phyloP scores from a whole-genome alignment of 2,113 vertebrate genomes.

The Anas platyrhynchos region DNA sequence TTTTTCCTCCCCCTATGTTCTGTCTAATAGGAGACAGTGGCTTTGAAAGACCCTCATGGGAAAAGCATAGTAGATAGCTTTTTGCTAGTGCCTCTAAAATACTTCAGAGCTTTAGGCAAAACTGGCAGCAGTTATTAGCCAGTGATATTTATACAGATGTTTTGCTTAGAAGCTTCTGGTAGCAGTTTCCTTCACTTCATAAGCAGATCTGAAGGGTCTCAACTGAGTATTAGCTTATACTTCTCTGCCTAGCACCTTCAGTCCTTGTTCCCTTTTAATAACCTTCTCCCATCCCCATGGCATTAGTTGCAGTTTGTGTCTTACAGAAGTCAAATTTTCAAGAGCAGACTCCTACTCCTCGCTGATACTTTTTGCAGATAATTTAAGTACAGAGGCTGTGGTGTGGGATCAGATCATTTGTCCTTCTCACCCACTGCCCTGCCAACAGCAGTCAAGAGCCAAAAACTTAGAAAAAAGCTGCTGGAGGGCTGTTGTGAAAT shows the following conservation, averaged over 20 bases:
- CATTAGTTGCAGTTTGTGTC: not conserved
- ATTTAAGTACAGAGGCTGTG: rapidly evolving
- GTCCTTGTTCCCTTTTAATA: not conserved
- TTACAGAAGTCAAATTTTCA: not conserved
- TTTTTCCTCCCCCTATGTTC: not conserved
- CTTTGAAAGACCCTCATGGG: not conserved
- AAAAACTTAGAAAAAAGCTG: not conserved
- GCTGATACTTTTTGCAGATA: not conserved
- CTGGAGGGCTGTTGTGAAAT: not conserved
- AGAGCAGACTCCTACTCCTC: not conserved
- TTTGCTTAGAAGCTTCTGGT: slow-evolving; percentile 2
- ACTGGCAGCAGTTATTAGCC: not conserved
- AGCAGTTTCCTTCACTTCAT: not conserved
- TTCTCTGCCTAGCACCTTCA: not conserved
- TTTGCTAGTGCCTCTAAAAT: not conserved
- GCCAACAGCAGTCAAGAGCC: not conserved
- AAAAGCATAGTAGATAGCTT: not conserved
- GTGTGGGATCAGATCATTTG: not conserved
- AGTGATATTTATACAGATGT: not conserved
- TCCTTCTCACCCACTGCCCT: not conserved
- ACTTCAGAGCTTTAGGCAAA: not conserved
- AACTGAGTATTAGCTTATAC: not conserved
- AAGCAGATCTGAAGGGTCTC: not conserved
- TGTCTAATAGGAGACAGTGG: not conserved
- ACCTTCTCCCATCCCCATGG: not conserved